Evolutionary conservation across 1,140 invertebrate species (phyloP).

Genomic region (Drosophila athabasca): DNA sequence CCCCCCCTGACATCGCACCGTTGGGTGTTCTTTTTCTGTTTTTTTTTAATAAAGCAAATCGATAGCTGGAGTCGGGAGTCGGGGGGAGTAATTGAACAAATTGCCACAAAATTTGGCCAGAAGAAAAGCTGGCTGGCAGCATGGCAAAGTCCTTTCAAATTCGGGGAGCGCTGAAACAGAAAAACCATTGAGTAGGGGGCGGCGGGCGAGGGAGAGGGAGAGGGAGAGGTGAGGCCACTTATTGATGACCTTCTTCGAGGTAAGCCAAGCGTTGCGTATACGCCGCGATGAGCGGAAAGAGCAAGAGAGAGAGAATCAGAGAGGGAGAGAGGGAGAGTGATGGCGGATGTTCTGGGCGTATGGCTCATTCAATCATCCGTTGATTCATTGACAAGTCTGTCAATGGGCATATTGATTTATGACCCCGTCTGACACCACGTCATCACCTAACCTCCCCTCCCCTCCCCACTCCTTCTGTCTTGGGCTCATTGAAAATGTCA

Average conservation of each 20-base stretch:
- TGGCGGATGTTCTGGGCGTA: slow-evolving; percentile 36
- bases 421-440: slow-evolving; percentile 1
- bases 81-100: slow-evolving; percentile 70
- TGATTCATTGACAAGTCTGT: slow-evolving; percentile 61
- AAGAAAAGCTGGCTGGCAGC: slow-evolving; percentile 23
- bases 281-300: slow-evolving; percentile 40
- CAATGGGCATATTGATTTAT: slow-evolving; percentile 56
- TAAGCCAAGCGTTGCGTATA: slow-evolving; percentile 57
- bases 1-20: slow-evolving; percentile 3
- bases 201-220: too few relatives aligned
- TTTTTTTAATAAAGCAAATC: slow-evolving; percentile 77
- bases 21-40: slow-evolving; percentile 41
- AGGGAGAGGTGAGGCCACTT: slow-evolving; percentile 42
- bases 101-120: slow-evolving; percentile 51
- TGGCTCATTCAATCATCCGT: slow-evolving; percentile 59
- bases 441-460: neutral
- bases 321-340: too few relatives aligned
- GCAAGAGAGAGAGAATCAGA: too few relatives aligned
- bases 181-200: slow-evolving; percentile 27
- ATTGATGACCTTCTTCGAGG: slow-evolving; percentile 72
- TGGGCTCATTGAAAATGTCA: slow-evolving; percentile 45
- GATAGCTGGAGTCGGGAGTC: slow-evolving; percentile 41
- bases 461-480: neutral
- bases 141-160: slow-evolving; percentile 64
- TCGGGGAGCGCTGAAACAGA: slow-evolving; percentile 38